Conservation (phyloP, 37 sponge, comb jelly and placozoan species). For the Cladorhizidae sp. region DNA sequence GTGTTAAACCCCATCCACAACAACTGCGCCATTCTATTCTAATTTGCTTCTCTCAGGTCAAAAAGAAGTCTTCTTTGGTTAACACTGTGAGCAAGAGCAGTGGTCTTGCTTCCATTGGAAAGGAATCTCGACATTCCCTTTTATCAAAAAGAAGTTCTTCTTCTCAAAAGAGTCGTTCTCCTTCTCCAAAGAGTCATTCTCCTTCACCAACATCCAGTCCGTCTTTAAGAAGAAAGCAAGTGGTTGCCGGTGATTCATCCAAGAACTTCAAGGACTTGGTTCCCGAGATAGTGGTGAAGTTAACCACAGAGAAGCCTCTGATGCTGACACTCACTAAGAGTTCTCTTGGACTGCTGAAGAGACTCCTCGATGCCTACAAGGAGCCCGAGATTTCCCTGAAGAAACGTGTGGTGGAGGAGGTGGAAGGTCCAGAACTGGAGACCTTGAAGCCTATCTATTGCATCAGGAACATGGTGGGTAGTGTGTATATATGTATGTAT, state of each 20-base stretch:
- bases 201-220: neutral
- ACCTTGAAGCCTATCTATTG: conserved; percentile 2
- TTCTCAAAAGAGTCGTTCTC: too few species aligned
- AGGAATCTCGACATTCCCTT: too few species aligned
- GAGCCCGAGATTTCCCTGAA: neutral
- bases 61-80: too few species aligned
- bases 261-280: conserved; percentile 9
- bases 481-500: neutral
- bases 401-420: conserved; percentile 2
- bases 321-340: conserved; percentile 69
- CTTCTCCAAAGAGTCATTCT: too few species aligned
- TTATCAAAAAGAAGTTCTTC: too few species aligned
- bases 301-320: conserved; percentile 39
- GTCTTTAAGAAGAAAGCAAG: neutral
- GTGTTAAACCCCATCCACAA: too few species aligned
- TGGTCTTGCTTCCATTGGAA: too few species aligned
- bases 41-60: too few species aligned
- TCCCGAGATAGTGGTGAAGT: conserved; percentile 31
- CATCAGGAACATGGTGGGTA: conserved; percentile 29
- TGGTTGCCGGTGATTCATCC: neutral
- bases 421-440: conserved; percentile 19
- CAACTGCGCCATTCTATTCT: too few species aligned
- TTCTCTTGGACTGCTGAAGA: conserved; percentile 34
- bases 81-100: too few species aligned
- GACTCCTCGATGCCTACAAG: conserved; percentile 20